phyloP scores from a whole-genome alignment of 1,140 invertebrate genomes.

The Lordiphosa collinella region DNA sequence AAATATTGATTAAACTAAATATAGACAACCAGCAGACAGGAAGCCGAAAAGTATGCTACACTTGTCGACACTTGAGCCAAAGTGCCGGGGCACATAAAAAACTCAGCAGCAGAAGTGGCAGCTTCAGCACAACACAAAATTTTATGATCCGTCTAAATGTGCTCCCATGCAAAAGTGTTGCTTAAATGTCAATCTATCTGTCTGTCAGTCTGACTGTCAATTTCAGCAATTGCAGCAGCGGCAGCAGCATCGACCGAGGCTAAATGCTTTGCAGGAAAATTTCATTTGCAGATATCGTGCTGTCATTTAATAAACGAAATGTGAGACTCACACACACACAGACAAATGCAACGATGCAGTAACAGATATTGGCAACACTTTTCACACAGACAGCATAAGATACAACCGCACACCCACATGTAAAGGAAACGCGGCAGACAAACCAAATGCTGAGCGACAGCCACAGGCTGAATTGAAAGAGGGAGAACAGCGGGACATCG shows the following conservation, averaged over 20 bases:
- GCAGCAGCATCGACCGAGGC: conserved; percentile 29
- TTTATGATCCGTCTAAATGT: conserved; percentile 71
- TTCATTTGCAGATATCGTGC: conserved; percentile 79
- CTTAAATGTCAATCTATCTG: conserved; percentile 75
- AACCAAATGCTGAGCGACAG: conserved; percentile 42
- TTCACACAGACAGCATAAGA: conserved; percentile 42
- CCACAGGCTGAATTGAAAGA: conserved; percentile 14
- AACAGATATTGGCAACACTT: conserved; percentile 75
- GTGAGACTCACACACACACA: conserved; percentile 28
- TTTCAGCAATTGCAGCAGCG: conserved; percentile 64
- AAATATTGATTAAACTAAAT: conserved; percentile 9
- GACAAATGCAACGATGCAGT: conserved; percentile 64
- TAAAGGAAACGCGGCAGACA: conserved; percentile 61
- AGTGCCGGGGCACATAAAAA: conserved; percentile 63
- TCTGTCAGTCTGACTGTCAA: conserved; percentile 68
- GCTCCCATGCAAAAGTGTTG: conserved; percentile 65
- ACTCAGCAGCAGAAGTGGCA: conserved; percentile 1
- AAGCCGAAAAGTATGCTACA: conserved; percentile 68
- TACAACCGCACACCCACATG: conserved; percentile 31
- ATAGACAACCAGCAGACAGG: conserved; percentile 17
- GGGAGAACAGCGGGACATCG: conserved; percentile 47
- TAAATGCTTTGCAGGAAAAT: conserved; percentile 77
- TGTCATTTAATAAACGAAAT: conserved; percentile 79
- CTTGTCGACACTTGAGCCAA: conserved; percentile 30
- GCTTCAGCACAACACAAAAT: conserved; percentile 47